Conservation (phyloP, 2,888 invertebrate genomes). For the Agrypnus murinus region DNA sequence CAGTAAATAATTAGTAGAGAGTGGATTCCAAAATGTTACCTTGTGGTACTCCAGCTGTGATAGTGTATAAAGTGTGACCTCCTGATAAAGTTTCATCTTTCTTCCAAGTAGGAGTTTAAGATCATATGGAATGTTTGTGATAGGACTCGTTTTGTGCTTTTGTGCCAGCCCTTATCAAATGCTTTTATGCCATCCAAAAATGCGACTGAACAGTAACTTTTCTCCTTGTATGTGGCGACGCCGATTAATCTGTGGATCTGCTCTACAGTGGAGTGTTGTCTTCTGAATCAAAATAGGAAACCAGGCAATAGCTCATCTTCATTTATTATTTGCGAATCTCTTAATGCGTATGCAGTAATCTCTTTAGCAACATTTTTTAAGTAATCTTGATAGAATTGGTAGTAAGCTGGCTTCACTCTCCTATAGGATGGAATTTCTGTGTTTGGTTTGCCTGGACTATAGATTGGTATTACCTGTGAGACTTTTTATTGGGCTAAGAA, state of each 20-base stretch:
- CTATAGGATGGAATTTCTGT: not conserved
- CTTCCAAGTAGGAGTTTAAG: slow-evolving; percentile 14
- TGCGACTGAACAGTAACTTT: too few species aligned
- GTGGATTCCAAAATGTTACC: slow-evolving; percentile 54
- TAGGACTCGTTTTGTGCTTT: not conserved
- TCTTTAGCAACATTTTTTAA: not conserved
- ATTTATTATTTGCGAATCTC: too few species aligned
- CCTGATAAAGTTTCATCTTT: too few species aligned
- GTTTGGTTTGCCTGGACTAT: not conserved
- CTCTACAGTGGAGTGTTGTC: not conserved
- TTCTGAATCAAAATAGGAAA: not conserved
- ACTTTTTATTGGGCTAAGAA: not conserved
- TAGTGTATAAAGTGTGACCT: too few species aligned
- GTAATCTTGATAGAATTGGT: too few species aligned
- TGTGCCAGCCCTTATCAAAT: slow-evolving; percentile 1
- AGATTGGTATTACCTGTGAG: not conserved
- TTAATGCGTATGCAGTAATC: not conserved
- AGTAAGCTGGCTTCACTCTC: too few species aligned
- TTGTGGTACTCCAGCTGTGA: too few species aligned
- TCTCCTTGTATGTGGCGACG: not conserved
- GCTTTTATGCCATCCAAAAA: not conserved
- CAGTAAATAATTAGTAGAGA: slow-evolving; percentile 32
- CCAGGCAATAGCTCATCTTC: not conserved
- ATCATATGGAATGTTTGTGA: not conserved
- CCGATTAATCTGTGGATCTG: too few species aligned